Conservation (phyloP, 2,888 invertebrate genomes). For the Spialia ferax region DNA sequence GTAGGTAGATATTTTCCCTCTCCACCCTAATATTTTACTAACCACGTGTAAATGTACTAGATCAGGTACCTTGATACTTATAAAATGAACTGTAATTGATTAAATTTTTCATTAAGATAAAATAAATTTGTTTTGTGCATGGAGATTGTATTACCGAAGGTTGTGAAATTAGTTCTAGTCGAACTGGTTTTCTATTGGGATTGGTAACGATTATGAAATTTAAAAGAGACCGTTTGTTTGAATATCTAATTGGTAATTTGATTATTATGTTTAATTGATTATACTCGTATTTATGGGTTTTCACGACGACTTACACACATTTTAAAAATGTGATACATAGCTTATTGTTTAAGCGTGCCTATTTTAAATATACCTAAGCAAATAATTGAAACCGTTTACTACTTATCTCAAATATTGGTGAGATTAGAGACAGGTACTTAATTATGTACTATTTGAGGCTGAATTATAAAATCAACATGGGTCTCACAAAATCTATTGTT, state of each 20-base stretch:
- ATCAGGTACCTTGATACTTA: not conserved
- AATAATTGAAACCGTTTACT: no score
- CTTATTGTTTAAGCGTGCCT: no score
- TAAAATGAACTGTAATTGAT: not conserved
- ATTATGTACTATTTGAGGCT: no score
- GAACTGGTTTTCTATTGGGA: slow-evolving; percentile 7
- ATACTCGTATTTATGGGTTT: no score
- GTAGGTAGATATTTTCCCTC: no score
- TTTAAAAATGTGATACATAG: not conserved
- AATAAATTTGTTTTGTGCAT: slow-evolving; percentile 5
- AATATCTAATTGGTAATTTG: not conserved
- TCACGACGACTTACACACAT: not conserved
- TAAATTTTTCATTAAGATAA: not conserved
- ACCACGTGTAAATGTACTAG: not conserved
- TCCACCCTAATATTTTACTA: not conserved
- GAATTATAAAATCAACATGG: no score
- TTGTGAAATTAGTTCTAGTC: slow-evolving; percentile 1
- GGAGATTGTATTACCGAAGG: slow-evolving; percentile 13
- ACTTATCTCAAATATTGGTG: no score
- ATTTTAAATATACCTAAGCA: no score
- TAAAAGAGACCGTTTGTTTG: not conserved
- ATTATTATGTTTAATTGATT: no score
- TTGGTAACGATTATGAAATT: not conserved
- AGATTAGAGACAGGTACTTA: no score
- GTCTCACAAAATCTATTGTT: no score